A percentile compares a stretch with the other conserved stretches of the same genome.
Evolutionary conservation across 1,140 invertebrate species (phyloP).

Genomic region (Aphelenchoides fujianensis): DNA sequence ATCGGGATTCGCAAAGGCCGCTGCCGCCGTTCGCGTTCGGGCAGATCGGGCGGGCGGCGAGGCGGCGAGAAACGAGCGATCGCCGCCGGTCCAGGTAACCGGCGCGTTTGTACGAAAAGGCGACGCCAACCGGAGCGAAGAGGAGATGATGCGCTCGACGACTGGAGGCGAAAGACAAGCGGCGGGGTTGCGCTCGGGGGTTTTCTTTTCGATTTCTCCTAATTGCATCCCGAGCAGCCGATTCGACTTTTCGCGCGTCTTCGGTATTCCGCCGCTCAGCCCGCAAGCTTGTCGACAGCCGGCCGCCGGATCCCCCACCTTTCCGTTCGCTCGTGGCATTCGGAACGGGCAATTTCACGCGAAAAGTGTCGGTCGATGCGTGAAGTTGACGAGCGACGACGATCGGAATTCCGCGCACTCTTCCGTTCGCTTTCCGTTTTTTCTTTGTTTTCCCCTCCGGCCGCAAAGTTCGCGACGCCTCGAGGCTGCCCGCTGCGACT

Average conservation of each 20-base stretch:
- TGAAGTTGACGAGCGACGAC: too few species aligned
- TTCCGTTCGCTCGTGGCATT: too few species aligned
- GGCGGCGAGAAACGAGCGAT: background rate
- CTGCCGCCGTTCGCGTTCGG: background rate
- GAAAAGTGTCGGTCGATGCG: background rate
- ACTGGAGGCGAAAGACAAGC: background rate
- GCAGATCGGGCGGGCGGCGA: too few species aligned
- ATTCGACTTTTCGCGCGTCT: background rate
- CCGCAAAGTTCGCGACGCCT: background rate
- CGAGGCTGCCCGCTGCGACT: background rate
- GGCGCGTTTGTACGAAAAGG: background rate
- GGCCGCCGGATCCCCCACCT: too few species aligned
- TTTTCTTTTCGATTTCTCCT: background rate
- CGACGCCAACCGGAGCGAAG: too few species aligned
- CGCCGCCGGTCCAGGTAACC: background rate
- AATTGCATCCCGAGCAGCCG: background rate
- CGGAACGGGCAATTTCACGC: too few species aligned
- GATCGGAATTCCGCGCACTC: background rate
- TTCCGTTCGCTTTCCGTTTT: conserved; percentile 1
- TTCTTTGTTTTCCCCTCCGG: background rate
- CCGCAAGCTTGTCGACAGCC: background rate
- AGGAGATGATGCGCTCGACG: too few species aligned
- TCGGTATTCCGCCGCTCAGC: too few species aligned
- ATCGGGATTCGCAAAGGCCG: background rate
- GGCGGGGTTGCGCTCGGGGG: background rate